phyloP scores from a whole-genome alignment of 2,888 invertebrate genomes.

The Graphium colonna region DNA sequence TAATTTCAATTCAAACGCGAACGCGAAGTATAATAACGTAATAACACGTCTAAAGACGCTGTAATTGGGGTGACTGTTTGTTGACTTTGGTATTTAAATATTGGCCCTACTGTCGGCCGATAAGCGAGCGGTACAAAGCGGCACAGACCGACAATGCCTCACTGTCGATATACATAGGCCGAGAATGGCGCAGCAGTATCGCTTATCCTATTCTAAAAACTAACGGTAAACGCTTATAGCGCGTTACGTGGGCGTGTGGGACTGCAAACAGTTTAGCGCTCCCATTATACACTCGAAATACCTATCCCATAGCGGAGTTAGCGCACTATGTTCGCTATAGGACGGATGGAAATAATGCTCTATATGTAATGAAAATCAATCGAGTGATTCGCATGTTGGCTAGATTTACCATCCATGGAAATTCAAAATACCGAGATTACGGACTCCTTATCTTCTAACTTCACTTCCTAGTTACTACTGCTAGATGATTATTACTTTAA shows the following conservation, averaged over 20 bases:
- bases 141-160: slow-evolving; percentile 19
- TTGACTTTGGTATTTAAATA: slow-evolving; percentile 57
- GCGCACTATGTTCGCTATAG: background rate
- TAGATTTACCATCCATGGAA: too few species aligned
- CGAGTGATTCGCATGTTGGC: too few species aligned
- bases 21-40: slow-evolving; percentile 10
- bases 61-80: slow-evolving; percentile 46
- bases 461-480: too few species aligned
- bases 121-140: slow-evolving; percentile 54
- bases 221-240: slow-evolving; percentile 19
- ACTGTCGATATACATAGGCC: slow-evolving; percentile 12
- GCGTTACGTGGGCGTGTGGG: slow-evolving; percentile 10
- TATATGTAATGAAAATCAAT: too few species aligned
- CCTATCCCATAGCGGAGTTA: background rate
- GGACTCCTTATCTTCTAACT: too few species aligned
- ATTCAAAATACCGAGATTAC: too few species aligned
- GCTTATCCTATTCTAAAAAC: slow-evolving; percentile 20
- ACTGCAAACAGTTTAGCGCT: slow-evolving; percentile 18
- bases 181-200: slow-evolving; percentile 15
- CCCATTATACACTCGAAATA: slow-evolving; percentile 7
- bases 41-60: slow-evolving; percentile 35
- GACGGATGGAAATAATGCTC: too few species aligned
- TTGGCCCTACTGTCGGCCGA: slow-evolving; percentile 50
- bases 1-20: slow-evolving; percentile 9
- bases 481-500: too few species aligned